Percentiles rank a stretch among this genome's conserved stretches.
phyloP scores from a whole-genome alignment of 2,888 invertebrate species.

The Galerucella calmariensis region DNA sequence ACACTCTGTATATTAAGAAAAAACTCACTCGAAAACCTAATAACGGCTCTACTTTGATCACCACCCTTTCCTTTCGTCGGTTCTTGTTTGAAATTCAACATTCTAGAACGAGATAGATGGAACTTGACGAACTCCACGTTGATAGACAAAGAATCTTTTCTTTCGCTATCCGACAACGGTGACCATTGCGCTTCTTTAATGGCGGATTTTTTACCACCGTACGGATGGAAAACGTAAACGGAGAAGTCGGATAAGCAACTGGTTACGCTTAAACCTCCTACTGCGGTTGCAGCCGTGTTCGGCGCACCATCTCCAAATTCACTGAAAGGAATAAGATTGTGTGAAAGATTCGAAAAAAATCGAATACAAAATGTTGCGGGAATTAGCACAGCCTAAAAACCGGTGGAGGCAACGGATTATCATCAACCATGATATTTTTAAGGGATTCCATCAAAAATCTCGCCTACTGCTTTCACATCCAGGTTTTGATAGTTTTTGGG shows the following conservation, averaged over 20 bases:
- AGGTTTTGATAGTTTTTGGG: too few relatives aligned
- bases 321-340: conserved; percentile 57
- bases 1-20: too few relatives aligned
- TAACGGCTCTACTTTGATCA: conserved; percentile 86
- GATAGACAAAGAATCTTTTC: conserved; percentile 95
- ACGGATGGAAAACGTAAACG: conserved; percentile 98
- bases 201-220: conserved; percentile 90
- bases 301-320: conserved; percentile 67
- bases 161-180: conserved; percentile 85
- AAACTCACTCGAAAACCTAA: conserved; percentile 86
- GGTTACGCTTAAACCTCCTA: conserved; percentile 92
- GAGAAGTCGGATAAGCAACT: conserved; percentile 97
- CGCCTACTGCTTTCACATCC: too few relatives aligned
- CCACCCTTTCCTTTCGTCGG: conserved; percentile 53
- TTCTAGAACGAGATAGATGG: conserved; percentile 90
- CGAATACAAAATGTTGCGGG: too few relatives aligned
- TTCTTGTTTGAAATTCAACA: conserved; percentile 81
- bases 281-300: conserved; percentile 73
- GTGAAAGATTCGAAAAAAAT: neutral
- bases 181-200: conserved; percentile 86
- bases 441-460: too few relatives aligned
- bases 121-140: conserved; percentile 98
- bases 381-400: too few relatives aligned
- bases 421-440: too few relatives aligned
- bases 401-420: too few relatives aligned